Evolutionary conservation across 2,797 vertebrate genomes (phyloP).

Genomic region (Sebastiscus tertius): DNA sequence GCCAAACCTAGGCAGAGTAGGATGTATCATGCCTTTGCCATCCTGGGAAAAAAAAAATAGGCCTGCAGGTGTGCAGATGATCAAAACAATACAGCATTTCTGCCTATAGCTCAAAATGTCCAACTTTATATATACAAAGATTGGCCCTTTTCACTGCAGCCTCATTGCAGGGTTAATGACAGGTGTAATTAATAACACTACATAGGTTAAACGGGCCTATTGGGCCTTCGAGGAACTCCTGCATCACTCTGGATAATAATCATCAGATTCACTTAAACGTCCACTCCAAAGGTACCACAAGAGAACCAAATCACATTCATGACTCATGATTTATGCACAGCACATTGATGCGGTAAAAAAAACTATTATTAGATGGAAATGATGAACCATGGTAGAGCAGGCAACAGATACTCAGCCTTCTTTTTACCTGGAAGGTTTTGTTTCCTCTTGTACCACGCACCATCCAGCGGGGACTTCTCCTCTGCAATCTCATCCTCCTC

Average conservation of each 20-base stretch:
- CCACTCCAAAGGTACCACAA: slow-evolving; percentile 10
- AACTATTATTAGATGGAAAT: slow-evolving; percentile 5
- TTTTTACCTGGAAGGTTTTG: slow-evolving; percentile 81
- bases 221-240: too few species aligned
- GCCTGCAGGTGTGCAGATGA: too few species aligned
- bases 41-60: too few species aligned
- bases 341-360: not conserved
- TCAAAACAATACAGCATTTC: not conserved
- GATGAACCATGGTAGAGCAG: slow-evolving; percentile 39
- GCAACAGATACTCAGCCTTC: slow-evolving; percentile 17
- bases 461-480: slow-evolving; percentile 95
- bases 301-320: slow-evolving; percentile 23
- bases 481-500: slow-evolving; percentile 97
- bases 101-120: not conserved
- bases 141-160: not conserved
- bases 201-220: not conserved
- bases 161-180: not conserved
- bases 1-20: not conserved
- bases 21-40: too few species aligned
- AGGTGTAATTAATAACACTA: not conserved
- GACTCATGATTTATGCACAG: slow-evolving; percentile 11
- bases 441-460: slow-evolving; percentile 86
- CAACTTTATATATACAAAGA: not conserved
- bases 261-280: too few species aligned
- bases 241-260: too few species aligned